Conservation (phyloP, 2,113 vertebrate species). For the Gasterosteus nipponicus region DNA sequence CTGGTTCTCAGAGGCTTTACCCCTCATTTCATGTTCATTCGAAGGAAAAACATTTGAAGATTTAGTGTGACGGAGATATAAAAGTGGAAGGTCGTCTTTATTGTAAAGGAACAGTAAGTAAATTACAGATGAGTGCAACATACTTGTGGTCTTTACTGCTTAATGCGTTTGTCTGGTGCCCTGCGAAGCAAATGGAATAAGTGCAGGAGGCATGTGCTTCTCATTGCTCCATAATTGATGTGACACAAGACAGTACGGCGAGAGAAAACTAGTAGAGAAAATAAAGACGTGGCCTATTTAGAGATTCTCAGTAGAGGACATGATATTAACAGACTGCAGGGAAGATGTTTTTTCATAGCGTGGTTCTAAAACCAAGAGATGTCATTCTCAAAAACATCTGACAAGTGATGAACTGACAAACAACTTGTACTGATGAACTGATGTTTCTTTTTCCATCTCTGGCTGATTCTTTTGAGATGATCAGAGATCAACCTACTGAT, state of each 20-base stretch:
- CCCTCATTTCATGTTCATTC: conserved; percentile 5
- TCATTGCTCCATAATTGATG: conserved; percentile 77
- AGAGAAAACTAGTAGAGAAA: conserved; percentile 66
- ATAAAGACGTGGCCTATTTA: conserved; percentile 75
- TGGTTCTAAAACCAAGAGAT: conserved; percentile 12
- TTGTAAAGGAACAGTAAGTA: conserved; percentile 6
- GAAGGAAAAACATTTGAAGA: not conserved
- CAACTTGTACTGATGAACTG: not conserved
- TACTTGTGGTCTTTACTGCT: conserved; percentile 12
- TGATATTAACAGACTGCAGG: conserved; percentile 48
- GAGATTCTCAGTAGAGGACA: conserved; percentile 63
- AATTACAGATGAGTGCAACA: conserved; percentile 21
- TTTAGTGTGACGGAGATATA: not conserved
- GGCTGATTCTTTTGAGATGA: not conserved
- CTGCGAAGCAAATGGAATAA: conserved; percentile 66
- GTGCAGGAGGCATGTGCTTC: conserved; percentile 66
- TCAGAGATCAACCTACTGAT: no score
- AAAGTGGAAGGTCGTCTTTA: not conserved
- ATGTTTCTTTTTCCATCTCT: not conserved
- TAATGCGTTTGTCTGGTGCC: conserved; percentile 28
- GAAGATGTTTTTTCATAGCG: conserved; percentile 13
- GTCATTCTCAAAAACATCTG: not conserved
- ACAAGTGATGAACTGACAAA: not conserved
- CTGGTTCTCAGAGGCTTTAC: not conserved
- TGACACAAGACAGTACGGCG: conserved; percentile 61